A percentile compares a stretch with the other conserved stretches of the same genome.
phyloP scores from a whole-genome alignment of 2,797 vertebrate genomes.

The Gymnothorax reevesii region DNA sequence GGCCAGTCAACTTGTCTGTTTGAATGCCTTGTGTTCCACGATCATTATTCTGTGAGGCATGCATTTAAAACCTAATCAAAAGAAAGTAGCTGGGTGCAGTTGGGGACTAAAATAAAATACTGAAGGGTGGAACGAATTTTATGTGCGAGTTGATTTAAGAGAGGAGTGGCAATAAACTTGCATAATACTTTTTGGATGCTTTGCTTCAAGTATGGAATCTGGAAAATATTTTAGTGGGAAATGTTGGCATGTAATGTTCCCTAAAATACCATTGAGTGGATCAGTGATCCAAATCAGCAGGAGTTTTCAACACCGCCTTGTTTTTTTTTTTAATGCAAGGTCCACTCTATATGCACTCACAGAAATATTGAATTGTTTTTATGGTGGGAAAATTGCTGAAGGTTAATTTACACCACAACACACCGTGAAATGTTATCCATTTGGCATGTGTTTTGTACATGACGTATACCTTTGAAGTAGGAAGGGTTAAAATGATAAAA shows the following conservation, averaged over 20 bases:
- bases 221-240: background rate
- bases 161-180: conserved; percentile 7
- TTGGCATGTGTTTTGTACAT: background rate
- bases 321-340: background rate
- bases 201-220: background rate
- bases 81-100: background rate
- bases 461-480: background rate
- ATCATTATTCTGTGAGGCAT: background rate
- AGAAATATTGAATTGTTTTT: background rate
- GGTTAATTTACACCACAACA: background rate
- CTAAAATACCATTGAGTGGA: background rate
- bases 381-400: background rate
- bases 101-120: too few species aligned
- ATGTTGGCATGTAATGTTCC: background rate
- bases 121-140: background rate
- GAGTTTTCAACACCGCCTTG: background rate
- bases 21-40: background rate
- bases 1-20: background rate
- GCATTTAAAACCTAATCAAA: background rate
- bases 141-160: background rate
- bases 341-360: background rate
- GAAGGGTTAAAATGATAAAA: background rate
- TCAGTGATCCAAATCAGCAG: background rate
- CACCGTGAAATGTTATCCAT: background rate
- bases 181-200: background rate